These are phyloP conservation scores for Psettodes erumei DNA, from an alignment of 2,113 vertebrate genomes.

Conservation along the genomic window DNA sequence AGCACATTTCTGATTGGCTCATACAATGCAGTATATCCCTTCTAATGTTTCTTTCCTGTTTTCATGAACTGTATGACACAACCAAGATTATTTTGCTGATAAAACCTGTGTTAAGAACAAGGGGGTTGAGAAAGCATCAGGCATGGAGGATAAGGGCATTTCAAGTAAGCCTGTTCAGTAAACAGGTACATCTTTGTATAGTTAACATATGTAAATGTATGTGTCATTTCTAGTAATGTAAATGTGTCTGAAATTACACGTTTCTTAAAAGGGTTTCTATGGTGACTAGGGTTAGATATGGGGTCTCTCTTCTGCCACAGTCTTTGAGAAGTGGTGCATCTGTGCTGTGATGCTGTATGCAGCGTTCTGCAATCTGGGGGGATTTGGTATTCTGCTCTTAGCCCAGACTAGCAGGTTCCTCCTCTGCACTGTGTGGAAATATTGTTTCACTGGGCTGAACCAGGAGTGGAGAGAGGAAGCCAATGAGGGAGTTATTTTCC, in stretches of 20 bases:
- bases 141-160: neutral
- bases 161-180: slow-evolving; percentile 6
- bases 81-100: slow-evolving; percentile 47
- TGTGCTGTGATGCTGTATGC: slow-evolving; percentile 61
- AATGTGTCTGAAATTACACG: neutral
- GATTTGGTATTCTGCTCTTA: slow-evolving; percentile 75
- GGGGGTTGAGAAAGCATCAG: neutral
- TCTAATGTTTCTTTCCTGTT: slow-evolving; percentile 55
- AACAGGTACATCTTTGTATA: neutral
- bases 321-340: slow-evolving; percentile 60
- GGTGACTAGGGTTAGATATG: slow-evolving; percentile 22
- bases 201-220: neutral
- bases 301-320: slow-evolving; percentile 29
- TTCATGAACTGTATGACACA: slow-evolving; percentile 41
- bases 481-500: slow-evolving; percentile 9
- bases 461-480: slow-evolving; percentile 11
- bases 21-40: slow-evolving; percentile 18
- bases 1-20: slow-evolving; percentile 66
- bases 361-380: slow-evolving; percentile 68
- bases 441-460: slow-evolving; percentile 48
- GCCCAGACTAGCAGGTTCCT: slow-evolving; percentile 60
- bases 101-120: slow-evolving; percentile 9
- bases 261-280: slow-evolving; percentile 10
- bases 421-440: slow-evolving; percentile 65
- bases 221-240: neutral